A percentile compares a stretch with the other conserved stretches of the same genome.
phyloP scores from a whole-genome alignment of 2,888 invertebrate species.

The Nemurella pictetii region DNA sequence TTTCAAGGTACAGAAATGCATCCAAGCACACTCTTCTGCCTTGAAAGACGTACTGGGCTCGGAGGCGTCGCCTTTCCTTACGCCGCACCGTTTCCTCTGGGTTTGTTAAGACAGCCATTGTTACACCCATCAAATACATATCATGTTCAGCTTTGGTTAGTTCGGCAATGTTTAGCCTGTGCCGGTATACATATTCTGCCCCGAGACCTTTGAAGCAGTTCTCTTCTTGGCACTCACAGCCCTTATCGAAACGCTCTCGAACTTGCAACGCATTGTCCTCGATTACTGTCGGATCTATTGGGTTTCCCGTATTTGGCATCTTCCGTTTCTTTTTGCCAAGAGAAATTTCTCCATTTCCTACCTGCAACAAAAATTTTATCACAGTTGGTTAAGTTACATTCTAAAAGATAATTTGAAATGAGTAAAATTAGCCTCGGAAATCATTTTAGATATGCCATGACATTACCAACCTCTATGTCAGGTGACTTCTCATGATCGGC shows the following conservation, averaged over 20 bases:
- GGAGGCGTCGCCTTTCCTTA: constrained; percentile 70
- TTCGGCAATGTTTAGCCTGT: constrained; percentile 77
- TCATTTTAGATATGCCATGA: neutral
- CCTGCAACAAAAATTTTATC: neutral
- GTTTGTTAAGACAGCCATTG: constrained; percentile 78
- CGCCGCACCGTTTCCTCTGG: constrained; percentile 69
- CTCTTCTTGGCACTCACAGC: constrained; percentile 76
- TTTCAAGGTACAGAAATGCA: constrained; percentile 77
- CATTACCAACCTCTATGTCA: constrained; percentile 1
- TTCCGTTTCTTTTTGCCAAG: neutral
- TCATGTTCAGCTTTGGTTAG: constrained; percentile 80
- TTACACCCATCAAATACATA: constrained; percentile 85
- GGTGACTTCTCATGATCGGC: neutral
- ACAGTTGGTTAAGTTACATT: neutral
- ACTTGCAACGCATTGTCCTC: constrained; percentile 73
- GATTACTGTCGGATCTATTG: constrained; percentile 65
- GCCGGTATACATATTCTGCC: constrained; percentile 74
- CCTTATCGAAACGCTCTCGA: constrained; percentile 67
- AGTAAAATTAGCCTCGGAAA: too few species aligned
- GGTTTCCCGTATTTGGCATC: constrained; percentile 36
- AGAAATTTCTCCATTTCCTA: neutral
- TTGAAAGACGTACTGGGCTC: constrained; percentile 77
- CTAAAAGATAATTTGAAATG: neutral
- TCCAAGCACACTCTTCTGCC: constrained; percentile 76
- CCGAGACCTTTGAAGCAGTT: constrained; percentile 76